phyloP scores from a whole-genome alignment of 2,113 vertebrate species.

The Patagioenas fasciata region DNA sequence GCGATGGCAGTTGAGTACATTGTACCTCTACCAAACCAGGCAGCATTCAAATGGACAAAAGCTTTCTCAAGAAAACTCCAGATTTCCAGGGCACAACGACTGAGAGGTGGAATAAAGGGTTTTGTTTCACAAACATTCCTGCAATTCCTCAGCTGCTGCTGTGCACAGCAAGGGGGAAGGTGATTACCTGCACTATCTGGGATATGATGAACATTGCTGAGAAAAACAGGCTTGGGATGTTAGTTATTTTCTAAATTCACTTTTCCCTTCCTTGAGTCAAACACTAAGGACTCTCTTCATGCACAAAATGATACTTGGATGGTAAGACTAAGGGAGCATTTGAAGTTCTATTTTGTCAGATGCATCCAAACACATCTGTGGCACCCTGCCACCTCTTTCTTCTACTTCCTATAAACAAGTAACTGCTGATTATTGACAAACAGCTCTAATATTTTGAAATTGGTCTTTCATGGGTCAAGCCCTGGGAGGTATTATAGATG shows the following conservation, averaged over 20 bases:
- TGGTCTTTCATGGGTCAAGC: neutral
- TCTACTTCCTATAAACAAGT: neutral
- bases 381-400: neutral
- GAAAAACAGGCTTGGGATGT: neutral
- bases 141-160: neutral
- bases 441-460: neutral
- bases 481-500: neutral
- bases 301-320: neutral
- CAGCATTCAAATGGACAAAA: neutral
- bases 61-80: neutral
- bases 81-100: neutral
- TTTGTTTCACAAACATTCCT: neutral
- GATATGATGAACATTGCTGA: neutral
- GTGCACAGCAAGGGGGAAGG: neutral
- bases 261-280: neutral
- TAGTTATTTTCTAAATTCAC: neutral
- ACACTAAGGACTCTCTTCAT: neutral
- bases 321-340: neutral
- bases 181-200: accelerated
- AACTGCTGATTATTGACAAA: neutral
- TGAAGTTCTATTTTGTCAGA: neutral
- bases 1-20: neutral
- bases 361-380: neutral
- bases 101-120: neutral
- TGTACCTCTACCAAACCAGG: neutral